phyloP scores from a whole-genome alignment of 1,140 invertebrate species.

The Pseudomyrmex gracilis region DNA sequence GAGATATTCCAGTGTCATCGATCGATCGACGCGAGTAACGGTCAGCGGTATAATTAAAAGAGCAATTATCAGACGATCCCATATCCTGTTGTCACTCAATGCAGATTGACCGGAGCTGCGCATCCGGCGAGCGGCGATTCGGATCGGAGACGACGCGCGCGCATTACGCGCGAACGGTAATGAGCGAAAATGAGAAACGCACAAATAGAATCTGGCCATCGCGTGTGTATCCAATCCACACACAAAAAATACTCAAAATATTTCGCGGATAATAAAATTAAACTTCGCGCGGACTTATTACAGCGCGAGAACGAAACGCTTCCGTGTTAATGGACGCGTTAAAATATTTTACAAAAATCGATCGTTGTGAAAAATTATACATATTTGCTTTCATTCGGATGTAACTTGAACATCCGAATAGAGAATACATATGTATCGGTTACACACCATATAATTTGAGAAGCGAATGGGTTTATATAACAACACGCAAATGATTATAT shows the following conservation, averaged over 20 bases:
- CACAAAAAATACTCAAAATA: too few species aligned
- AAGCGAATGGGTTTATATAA: neutral
- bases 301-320: neutral
- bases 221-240: too few species aligned
- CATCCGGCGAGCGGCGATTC: constrained; percentile 56
- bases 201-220: too few species aligned
- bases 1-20: constrained; percentile 6
- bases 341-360: too few species aligned
- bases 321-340: neutral
- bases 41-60: constrained; percentile 30
- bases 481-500: constrained; percentile 20
- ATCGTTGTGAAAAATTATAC: neutral
- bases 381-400: constrained; percentile 1
- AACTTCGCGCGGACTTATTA: too few species aligned
- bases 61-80: constrained; percentile 56
- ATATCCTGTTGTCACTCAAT: constrained; percentile 65
- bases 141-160: constrained; percentile 52
- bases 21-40: neutral
- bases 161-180: neutral
- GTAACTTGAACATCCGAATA: neutral
- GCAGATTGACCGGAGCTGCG: constrained; percentile 25
- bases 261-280: too few species aligned
- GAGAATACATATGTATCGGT: neutral
- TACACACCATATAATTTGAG: constrained; percentile 2
- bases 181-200: neutral